Conservation (phyloP, 2,888 invertebrate species). For the Charanyca ferruginea region DNA sequence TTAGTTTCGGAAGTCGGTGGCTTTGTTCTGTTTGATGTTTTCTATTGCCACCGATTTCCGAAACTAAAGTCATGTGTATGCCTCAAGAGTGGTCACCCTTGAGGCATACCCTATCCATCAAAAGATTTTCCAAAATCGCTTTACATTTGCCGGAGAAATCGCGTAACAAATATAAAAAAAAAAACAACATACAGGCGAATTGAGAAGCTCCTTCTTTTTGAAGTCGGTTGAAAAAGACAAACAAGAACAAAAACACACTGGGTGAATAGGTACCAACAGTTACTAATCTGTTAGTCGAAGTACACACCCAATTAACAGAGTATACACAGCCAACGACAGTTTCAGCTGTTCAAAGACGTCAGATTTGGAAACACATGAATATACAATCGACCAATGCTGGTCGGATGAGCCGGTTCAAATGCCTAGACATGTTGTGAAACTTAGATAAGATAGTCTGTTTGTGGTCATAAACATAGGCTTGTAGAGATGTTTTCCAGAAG, state of each 20-base stretch:
- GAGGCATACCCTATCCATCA: no score
- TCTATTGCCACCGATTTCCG: no score
- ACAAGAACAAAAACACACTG: background rate
- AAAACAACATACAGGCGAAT: no score
- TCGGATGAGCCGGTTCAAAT: slow-evolving; percentile 5
- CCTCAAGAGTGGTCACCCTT: no score
- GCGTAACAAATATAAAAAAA: no score
- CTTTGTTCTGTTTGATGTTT: no score
- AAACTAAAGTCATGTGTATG: no score
- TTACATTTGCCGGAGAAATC: no score
- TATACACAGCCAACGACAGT: slow-evolving; percentile 6
- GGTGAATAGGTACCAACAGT: slow-evolving; percentile 11
- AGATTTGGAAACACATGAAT: slow-evolving; percentile 59
- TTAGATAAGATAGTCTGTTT: slow-evolving; percentile 5
- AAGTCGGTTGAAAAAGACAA: no score
- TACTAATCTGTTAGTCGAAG: slow-evolving; percentile 21
- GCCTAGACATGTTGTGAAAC: slow-evolving; percentile 4
- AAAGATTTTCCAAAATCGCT: no score
- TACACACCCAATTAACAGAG: slow-evolving; percentile 38
- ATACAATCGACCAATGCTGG: slow-evolving; percentile 39
- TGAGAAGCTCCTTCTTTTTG: no score
- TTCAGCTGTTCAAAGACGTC: slow-evolving; percentile 33
- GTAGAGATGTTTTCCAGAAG: background rate
- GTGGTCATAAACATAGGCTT: slow-evolving; percentile 2
- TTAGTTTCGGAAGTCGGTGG: no score